Evolutionary conservation across 2,888 invertebrate genomes (phyloP).

Genomic region (Geophilus truncorum): DNA sequence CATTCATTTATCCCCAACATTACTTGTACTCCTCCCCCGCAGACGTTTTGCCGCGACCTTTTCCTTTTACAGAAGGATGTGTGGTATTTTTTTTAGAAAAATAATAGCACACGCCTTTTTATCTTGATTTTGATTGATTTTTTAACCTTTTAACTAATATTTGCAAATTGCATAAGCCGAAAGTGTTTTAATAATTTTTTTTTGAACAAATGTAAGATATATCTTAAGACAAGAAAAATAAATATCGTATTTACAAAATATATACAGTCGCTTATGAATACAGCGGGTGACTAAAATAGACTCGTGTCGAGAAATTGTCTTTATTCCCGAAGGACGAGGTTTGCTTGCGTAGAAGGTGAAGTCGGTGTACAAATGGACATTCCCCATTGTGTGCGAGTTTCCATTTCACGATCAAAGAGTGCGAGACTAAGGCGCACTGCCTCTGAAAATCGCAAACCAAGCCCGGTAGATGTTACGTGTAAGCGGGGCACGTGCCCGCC

Average conservation of each 20-base stretch:
- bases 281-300: too few species aligned
- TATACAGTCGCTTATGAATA: too few species aligned
- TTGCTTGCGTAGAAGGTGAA: too few species aligned
- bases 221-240: background rate
- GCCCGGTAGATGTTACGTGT: background rate
- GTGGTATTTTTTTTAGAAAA: background rate
- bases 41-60: background rate
- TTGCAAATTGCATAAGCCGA: background rate
- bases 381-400: background rate
- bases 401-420: background rate
- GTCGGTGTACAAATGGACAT: background rate
- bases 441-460: slow-evolving; percentile 15
- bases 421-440: slow-evolving; percentile 18
- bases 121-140: background rate
- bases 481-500: slow-evolving; percentile 10
- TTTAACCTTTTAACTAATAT: background rate
- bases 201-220: background rate
- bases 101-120: background rate
- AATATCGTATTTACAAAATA: background rate
- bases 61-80: background rate
- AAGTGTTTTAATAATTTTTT: background rate
- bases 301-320: background rate
- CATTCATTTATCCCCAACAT: too few species aligned
- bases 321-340: background rate
- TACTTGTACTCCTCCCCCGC: background rate